These are phyloP conservation scores for Okapia johnstoni DNA, from an alignment of 2,113 vertebrate species.

Conservation along the genomic window DNA sequence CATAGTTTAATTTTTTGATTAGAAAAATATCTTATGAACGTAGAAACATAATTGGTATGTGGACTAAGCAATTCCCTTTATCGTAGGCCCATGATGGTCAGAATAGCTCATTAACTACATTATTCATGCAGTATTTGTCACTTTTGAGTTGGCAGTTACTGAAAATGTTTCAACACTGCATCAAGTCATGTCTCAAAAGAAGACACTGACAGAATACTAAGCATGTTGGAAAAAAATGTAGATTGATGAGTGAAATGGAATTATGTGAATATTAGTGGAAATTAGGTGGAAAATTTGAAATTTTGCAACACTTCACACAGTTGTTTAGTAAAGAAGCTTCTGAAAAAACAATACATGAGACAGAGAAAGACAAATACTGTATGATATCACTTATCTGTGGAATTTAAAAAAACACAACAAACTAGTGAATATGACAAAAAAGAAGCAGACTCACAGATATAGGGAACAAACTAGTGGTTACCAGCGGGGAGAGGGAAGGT, in stretches of 20 bases:
- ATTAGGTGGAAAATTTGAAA: neutral
- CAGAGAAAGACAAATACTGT: neutral
- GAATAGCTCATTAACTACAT: neutral
- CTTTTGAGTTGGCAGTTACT: neutral
- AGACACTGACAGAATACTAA: neutral
- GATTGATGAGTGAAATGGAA: neutral
- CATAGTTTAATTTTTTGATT: neutral
- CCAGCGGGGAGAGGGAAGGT: neutral
- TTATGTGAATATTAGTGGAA: neutral
- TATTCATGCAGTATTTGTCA: neutral
- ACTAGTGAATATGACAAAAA: neutral
- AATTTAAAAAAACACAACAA: neutral
- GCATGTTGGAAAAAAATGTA: neutral
- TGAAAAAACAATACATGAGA: neutral
- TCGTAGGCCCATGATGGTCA: neutral
- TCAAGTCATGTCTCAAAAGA: neutral
- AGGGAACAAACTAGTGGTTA: neutral
- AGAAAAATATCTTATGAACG: neutral
- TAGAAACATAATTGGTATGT: neutral
- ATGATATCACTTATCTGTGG: neutral
- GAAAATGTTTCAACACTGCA: neutral
- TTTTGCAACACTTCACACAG: neutral
- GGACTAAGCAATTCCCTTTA: neutral
- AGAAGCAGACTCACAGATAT: neutral
- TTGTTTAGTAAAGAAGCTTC: neutral